Evolutionary conservation across 1,140 invertebrate species (phyloP).

Genomic region (Eumaeus atala): DNA sequence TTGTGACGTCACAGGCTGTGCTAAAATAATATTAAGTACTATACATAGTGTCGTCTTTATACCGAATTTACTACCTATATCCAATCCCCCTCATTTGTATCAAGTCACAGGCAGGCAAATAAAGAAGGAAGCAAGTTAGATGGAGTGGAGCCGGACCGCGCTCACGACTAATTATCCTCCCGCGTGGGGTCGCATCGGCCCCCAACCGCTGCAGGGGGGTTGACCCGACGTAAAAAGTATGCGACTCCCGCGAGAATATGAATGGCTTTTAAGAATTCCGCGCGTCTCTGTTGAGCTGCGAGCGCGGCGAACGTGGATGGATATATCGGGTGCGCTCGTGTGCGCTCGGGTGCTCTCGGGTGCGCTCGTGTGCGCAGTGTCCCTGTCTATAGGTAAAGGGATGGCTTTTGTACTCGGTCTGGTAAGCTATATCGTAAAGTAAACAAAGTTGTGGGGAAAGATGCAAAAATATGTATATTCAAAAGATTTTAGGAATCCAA

Average conservation of each 20-base stretch:
- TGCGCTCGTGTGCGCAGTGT: too few species aligned
- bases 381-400: too few species aligned
- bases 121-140: slow-evolving; percentile 70
- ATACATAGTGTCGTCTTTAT: not conserved
- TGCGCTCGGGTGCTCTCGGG: too few species aligned
- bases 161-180: slow-evolving; percentile 70
- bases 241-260: slow-evolving; percentile 50
- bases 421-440: too few species aligned
- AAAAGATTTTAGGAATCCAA: too few species aligned
- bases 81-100: slow-evolving; percentile 61
- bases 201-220: slow-evolving; percentile 28
- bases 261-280: slow-evolving; percentile 49
- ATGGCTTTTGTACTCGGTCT: too few species aligned
- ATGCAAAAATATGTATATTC: too few species aligned
- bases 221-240: slow-evolving; percentile 54
- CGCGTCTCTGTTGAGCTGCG: slow-evolving; percentile 23
- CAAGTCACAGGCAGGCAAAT: slow-evolving; percentile 55
- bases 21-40: too few species aligned
- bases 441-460: too few species aligned
- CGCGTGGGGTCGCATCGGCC: slow-evolving; percentile 33
- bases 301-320: not conserved
- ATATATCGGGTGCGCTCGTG: not conserved
- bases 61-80: not conserved
- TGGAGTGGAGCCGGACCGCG: slow-evolving; percentile 63
- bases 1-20: too few species aligned